Evolutionary conservation across 1,140 invertebrate species (phyloP).

Genomic region (Cydia amplana): DNA sequence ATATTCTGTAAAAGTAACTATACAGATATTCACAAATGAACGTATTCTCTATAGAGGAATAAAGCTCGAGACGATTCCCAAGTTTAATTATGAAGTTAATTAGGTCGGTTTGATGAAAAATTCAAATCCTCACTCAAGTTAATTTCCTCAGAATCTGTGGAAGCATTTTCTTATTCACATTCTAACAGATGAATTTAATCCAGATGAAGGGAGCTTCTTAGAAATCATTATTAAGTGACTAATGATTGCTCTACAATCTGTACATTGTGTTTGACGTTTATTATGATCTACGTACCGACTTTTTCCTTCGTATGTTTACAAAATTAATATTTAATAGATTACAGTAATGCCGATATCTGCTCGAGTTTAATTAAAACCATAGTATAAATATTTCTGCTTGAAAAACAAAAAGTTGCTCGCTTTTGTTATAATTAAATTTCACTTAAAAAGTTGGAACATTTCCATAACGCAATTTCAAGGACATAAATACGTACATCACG

Average conservation of each 20-base stretch:
- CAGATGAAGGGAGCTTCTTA: slow-evolving; percentile 43
- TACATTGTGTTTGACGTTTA: slow-evolving; percentile 8
- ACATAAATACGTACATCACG: too few species aligned
- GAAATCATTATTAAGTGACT: slow-evolving; percentile 42
- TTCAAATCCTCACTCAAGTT: slow-evolving; percentile 68
- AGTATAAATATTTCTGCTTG: too few species aligned
- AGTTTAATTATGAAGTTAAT: slow-evolving; percentile 74
- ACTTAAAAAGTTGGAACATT: too few species aligned
- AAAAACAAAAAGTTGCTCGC: too few species aligned
- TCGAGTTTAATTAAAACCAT: too few species aligned
- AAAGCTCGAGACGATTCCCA: slow-evolving; percentile 50
- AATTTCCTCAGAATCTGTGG: slow-evolving; percentile 61
- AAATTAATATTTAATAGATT: neutral
- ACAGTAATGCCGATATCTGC: too few species aligned
- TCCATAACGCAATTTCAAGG: too few species aligned
- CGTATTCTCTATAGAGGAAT: slow-evolving; percentile 48
- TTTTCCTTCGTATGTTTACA: neutral
- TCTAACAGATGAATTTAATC: slow-evolving; percentile 54
- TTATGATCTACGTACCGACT: neutral
- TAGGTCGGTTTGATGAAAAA: slow-evolving; percentile 71
- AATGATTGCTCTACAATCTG: slow-evolving; percentile 30
- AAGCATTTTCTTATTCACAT: slow-evolving; percentile 60
- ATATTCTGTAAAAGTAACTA: slow-evolving; percentile 24
- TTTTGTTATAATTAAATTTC: too few species aligned
- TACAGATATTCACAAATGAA: slow-evolving; percentile 39